Base-by-base conservation (phyloP, 2,888 invertebrate species). In the Pyrochroa serraticornis region DNA sequence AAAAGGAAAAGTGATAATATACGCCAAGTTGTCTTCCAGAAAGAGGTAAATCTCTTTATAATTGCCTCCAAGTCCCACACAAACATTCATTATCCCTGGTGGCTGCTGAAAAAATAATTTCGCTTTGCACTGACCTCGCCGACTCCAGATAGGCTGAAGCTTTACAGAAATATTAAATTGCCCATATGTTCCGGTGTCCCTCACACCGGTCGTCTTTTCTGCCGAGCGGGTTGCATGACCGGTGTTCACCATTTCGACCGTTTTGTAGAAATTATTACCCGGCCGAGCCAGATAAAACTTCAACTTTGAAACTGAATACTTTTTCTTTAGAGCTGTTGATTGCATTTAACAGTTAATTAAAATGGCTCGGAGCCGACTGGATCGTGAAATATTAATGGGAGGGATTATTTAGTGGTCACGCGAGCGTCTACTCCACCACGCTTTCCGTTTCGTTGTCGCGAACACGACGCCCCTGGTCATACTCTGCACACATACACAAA, bases 261-360 rank as follows among this genome's bases (percentile, higher is more conserved):
- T 56, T 56, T 56, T 56, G 39, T 49, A 38, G 43, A 44, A 56
- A 56, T 56, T 56, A 56, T 56, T 49, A 45, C 49, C 56, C 56
- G 38, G 56, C 49, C 56, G 49, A 45, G 56, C 13, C 57, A 44
- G 50, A 57, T 57, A 57, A 57, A 57, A 51, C 57, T 57, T 46
- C 51, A 46, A 57, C 50, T 57, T 57, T 57, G 57, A 57, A 57
- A 57, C 51, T 44, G 51, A 51, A 57, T 51, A 57, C 57, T 50
- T 57, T 57, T 57, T 51, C 51, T 57, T 38, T 45, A 50, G 32
- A 57, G 57, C 57, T 64, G 66, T 67, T 67, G 64, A 67, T 65
- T 67, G 62, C 61, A 60, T 67, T 67, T 62, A 65, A 55, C 67
- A 60, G 67, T 63, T 67, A 67, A 67, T 67, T 62, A 67, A 65